Evolutionary conservation across 2,888 invertebrate species (phyloP).

Genomic region (Trachelus troglodyta): DNA sequence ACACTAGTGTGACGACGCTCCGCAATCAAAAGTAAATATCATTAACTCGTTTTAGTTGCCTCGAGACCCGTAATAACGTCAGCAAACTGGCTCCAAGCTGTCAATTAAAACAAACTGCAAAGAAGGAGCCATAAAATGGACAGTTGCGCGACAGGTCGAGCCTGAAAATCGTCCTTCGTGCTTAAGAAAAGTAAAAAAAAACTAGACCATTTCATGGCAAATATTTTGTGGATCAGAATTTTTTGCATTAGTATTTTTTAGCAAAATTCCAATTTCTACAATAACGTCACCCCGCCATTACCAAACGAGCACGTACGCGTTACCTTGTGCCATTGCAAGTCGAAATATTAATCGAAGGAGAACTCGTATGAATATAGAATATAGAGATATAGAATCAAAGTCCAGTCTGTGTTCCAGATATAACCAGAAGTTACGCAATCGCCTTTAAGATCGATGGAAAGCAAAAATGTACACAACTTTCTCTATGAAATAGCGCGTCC

Average conservation of each 20-base stretch:
- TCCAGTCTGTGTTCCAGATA: conserved; percentile 36
- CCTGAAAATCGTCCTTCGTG: background rate
- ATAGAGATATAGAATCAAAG: background rate
- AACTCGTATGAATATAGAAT: background rate
- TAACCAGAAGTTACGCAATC: conserved; percentile 45
- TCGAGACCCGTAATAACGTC: background rate
- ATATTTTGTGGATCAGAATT: background rate
- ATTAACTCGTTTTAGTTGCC: background rate
- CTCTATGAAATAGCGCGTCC: conserved; percentile 63
- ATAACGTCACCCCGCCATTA: background rate
- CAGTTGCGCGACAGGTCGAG: background rate
- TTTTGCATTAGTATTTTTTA: background rate
- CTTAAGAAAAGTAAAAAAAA: background rate
- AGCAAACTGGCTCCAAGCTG: background rate
- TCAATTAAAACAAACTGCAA: background rate
- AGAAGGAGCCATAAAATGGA: background rate
- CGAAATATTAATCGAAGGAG: background rate
- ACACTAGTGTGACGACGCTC: background rate
- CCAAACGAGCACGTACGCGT: background rate
- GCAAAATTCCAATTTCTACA: background rate
- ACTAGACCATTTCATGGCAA: background rate
- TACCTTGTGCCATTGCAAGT: background rate
- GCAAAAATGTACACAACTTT: conserved; percentile 62
- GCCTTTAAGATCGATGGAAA: conserved; percentile 56
- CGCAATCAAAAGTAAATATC: background rate